These are phyloP conservation scores for Perodicticus potto DNA, from an alignment of 2,797 vertebrate genomes.

Conservation along the genomic window DNA sequence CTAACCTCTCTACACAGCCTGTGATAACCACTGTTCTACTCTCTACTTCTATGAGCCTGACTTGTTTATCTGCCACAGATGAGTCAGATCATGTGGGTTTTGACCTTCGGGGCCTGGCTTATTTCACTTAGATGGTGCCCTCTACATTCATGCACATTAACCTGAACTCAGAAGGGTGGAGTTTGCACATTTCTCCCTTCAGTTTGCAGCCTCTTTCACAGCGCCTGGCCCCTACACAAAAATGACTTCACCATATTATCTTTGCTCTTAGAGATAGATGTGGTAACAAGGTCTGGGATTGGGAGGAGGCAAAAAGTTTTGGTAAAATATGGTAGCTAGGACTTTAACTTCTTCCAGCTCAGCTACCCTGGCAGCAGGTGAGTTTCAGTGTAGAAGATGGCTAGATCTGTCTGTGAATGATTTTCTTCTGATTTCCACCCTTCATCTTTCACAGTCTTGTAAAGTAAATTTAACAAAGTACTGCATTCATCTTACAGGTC, in stretches of 20 bases:
- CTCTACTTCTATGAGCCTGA: not conserved
- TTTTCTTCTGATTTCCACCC: not conserved
- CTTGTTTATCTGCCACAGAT: not conserved
- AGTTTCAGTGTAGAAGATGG: not conserved
- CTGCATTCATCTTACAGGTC: not conserved
- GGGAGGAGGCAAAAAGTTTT: not conserved
- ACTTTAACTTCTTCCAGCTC: not conserved
- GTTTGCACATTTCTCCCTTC: not conserved
- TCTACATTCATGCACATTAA: not conserved
- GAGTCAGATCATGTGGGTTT: not conserved
- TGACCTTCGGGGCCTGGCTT: not conserved
- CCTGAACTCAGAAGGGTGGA: not conserved
- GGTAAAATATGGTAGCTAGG: not conserved
- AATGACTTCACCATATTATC: not conserved
- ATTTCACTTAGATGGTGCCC: not conserved
- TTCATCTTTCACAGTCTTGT: not conserved
- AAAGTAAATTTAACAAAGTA: not conserved
- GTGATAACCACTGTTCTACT: not conserved
- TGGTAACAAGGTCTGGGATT: not conserved
- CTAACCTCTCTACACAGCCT: not conserved
- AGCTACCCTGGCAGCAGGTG: not conserved
- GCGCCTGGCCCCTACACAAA: not conserved
- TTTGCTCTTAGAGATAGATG: not conserved
- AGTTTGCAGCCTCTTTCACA: not conserved
- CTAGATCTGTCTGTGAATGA: not conserved